Base-by-base conservation (phyloP, 2,113 vertebrate genomes). In the Centropus unirufus region DNA sequence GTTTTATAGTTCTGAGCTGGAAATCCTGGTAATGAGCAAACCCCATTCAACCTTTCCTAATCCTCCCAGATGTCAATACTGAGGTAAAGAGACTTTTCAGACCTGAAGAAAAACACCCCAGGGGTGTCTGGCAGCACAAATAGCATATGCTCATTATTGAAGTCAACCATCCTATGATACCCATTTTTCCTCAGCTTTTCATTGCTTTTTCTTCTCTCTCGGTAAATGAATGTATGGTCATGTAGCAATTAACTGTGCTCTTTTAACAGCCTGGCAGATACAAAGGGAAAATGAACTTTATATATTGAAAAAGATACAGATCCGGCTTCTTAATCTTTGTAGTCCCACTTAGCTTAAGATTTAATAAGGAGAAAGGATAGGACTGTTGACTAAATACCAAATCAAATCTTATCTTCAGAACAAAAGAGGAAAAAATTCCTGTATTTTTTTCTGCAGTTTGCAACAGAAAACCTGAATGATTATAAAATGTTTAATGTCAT, bases 161-260 rank as follows among this genome's bases (percentile, higher is more conserved):
- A 51, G 74, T 69, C 58, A 63, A 73, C 49, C 54, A 91, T 66
- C 39, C 52, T 27, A 14, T 2, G 4, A 52, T 90, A 75, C 70
- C 72, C 74, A 61, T 83, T 94, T 89, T 92, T 76, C 55, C 61
- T 74, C 9, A 14, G 61, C 82, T 94, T 93, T 95, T 93, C 83
- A 95, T 36, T 22, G 12, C 22, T 84, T 86, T 86, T 90, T 62
- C 39, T 69, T 86, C 34, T 77, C 52, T 68, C 84, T 85, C 55
- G 67, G 78, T 80, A 92, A 94, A 87, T 83, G 47, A 90, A 90
- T 44, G 32, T 92, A 67, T 51, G 72, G 79, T 73, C 70, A 21
- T 55, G 52, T 72, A 74, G 82, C 87, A 93, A 96, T 95, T 95
- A 96, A 90, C 44, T 83, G 44, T 80, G 52, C 64, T 95, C 82